Evolutionary conservation across 2,113 vertebrate species (phyloP).

Genomic region (Neomonachus schauinslandi): DNA sequence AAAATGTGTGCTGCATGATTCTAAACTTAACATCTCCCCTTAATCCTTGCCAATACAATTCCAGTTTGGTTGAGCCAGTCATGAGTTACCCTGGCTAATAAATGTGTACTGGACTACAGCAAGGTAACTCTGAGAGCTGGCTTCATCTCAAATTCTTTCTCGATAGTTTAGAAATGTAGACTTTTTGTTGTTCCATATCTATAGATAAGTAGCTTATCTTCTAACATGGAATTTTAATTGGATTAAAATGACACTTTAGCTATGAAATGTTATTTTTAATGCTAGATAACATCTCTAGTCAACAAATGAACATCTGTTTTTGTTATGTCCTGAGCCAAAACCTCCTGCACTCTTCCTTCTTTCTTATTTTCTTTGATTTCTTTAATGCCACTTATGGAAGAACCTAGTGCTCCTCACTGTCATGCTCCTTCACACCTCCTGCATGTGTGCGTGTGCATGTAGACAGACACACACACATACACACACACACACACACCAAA

Average conservation of each 20-base stretch:
- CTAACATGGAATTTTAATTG: constrained; percentile 4
- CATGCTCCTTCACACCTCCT: background rate
- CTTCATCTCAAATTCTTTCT: constrained; percentile 21
- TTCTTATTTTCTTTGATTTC: background rate
- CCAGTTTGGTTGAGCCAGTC: background rate
- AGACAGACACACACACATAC: too few relatives aligned
- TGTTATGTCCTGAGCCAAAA: constrained; percentile 11
- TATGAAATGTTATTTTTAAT: constrained; percentile 60
- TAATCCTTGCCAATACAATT: background rate
- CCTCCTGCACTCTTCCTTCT: background rate
- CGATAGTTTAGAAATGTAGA: background rate
- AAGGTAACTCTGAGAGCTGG: background rate
- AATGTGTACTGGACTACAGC: background rate
- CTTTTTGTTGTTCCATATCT: background rate
- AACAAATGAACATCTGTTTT: constrained; percentile 60
- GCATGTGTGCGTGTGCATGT: accelerated
- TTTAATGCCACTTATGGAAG: constrained; percentile 37
- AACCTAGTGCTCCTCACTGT: background rate
- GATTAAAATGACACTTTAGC: constrained; percentile 18
- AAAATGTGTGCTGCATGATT: background rate
- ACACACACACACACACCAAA: background rate
- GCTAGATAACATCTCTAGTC: constrained; percentile 45
- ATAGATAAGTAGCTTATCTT: constrained; percentile 19
- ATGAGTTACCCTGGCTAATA: background rate
- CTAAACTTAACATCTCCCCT: background rate